phyloP scores from a whole-genome alignment of 2,888 invertebrate species.

The Pachydiplax longipennis region DNA sequence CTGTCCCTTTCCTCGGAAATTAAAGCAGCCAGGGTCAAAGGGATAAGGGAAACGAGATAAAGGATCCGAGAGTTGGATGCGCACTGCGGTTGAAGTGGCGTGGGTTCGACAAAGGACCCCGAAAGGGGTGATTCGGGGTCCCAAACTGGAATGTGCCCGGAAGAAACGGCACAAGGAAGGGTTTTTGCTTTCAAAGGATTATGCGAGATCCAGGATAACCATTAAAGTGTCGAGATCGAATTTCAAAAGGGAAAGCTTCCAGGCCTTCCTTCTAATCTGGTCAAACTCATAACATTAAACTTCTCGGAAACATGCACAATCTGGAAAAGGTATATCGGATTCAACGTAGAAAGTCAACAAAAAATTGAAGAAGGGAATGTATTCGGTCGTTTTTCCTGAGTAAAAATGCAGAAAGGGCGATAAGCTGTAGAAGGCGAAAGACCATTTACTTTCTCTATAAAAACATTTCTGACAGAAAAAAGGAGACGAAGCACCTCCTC shows the following conservation, averaged over 20 bases:
- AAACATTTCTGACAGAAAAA: neutral
- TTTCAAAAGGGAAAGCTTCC: neutral
- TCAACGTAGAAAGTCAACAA: too few relatives aligned
- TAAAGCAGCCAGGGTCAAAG: neutral
- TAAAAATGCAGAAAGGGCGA: neutral
- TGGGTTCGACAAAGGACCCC: neutral
- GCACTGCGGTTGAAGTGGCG: neutral
- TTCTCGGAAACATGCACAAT: neutral
- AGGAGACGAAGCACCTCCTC: neutral
- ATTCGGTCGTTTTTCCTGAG: too few relatives aligned
- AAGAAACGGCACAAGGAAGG: neutral
- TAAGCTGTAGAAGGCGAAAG: neutral
- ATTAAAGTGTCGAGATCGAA: neutral
- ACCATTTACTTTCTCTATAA: neutral
- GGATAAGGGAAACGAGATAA: neutral
- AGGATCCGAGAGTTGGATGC: neutral
- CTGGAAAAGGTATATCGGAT: too few relatives aligned
- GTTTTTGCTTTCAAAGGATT: neutral
- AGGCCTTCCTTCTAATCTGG: neutral
- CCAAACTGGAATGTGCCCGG: neutral
- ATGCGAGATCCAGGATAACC: neutral
- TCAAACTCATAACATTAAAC: neutral
- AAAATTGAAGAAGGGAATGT: too few relatives aligned
- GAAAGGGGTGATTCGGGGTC: neutral
- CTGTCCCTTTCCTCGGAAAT: constrained; percentile 27